Conservation (phyloP, 2,113 vertebrate genomes). For the Chloropsis hardwickii region DNA sequence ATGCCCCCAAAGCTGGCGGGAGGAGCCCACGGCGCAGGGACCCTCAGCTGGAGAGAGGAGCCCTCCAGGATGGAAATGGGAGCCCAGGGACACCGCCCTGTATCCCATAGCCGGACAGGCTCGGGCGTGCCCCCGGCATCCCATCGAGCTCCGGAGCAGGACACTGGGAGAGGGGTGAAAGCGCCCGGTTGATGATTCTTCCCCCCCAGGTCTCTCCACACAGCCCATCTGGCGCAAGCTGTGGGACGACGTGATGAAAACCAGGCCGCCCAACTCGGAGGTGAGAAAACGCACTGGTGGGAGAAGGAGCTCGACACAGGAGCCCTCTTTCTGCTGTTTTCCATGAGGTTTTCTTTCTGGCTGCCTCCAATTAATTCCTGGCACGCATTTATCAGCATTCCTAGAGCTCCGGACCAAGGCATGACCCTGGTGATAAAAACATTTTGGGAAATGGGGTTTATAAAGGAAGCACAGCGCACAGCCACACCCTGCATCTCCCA, state of each 20-base stretch:
- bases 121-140: accelerated
- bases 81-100: background rate
- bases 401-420: accelerated
- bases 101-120: accelerated
- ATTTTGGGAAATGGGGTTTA: background rate
- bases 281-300: slow-evolving; percentile 51
- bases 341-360: background rate
- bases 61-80: background rate
- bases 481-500: background rate
- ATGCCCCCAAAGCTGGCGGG: accelerated
- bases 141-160: background rate
- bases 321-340: accelerated
- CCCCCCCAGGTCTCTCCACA: slow-evolving; percentile 80
- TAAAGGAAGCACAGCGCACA: background rate
- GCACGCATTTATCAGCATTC: accelerated
- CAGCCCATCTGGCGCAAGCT: slow-evolving; percentile 79
- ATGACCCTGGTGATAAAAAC: background rate
- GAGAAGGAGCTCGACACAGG: background rate
- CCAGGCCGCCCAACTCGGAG: slow-evolving; percentile 75
- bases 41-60: background rate
- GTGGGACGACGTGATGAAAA: slow-evolving; percentile 79
- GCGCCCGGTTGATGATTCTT: accelerated
- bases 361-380: accelerated
- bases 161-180: no score
- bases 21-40: background rate